Base-by-base conservation (phyloP, 1,140 invertebrate genomes). In the Drosophila aff. region DNA sequence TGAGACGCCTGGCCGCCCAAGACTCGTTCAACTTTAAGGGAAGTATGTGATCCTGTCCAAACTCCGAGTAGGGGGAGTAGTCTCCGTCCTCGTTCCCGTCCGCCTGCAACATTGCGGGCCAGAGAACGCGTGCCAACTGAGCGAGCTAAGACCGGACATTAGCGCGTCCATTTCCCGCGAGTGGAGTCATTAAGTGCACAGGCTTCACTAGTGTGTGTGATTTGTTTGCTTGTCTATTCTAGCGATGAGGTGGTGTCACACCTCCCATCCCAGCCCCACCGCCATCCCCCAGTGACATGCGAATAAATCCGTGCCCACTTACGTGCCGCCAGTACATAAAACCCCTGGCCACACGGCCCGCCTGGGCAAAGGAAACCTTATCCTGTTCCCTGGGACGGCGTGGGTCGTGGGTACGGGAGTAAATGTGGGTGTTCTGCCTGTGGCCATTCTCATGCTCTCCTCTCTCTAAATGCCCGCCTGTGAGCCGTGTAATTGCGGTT, bases 21-120 rank as follows among this genome's bases (percentile, higher is more conserved):
- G 94, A 94, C 63, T 93, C 94, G 79, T 94, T 93, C 18, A 94
- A 91, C 79, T 95, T 94, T 41, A 94, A 75, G 4, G 94, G 94
- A 41, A 94, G 84, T 23, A 93, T 79, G n/a, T 80, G 80, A 69
- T 81, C 84, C 31, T 81, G 65, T 47, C 76, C 61, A 21, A 52
- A 46, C 15, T 75, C 83, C 1, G 58, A 52, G 36, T 46, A 59
- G 33, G 52, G 52, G 26, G 50, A 36, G 46, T 46, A 23, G 11
- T 60, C 47, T 23, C 50, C 49, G 50, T 65, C 28, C 40, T 68
- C 59, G 68, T 69, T 60, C 61, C 57, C 69, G 60, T 79, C 81
- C 81, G 77, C 33, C 47, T 57, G 79, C 79, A 67, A 78, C 79
- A 82, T 87, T 79, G 21, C 82, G 63, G 74, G 66, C 49, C 79